phyloP scores from a whole-genome alignment of 2,797 vertebrate genomes.

The Ciconia nigra region DNA sequence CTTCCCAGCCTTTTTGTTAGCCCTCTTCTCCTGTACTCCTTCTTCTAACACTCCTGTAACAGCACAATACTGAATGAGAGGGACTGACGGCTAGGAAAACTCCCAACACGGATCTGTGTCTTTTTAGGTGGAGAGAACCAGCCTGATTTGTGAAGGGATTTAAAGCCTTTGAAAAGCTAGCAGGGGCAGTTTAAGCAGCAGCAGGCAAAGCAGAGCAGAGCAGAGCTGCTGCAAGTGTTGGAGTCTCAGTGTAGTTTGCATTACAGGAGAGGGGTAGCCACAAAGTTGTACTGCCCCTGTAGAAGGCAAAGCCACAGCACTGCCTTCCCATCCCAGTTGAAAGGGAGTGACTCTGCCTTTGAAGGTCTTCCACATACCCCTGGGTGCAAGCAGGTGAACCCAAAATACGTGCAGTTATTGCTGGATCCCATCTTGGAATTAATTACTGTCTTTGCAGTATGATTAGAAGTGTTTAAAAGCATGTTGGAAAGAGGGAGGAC shows the following conservation, averaged over 20 bases:
- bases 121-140: neutral
- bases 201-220: neutral
- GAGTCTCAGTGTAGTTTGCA: neutral
- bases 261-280: neutral
- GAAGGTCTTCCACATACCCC: neutral
- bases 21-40: neutral
- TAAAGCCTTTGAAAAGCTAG: neutral
- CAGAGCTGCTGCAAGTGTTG: neutral
- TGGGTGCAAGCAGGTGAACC: neutral
- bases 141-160: neutral
- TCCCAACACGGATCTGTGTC: neutral
- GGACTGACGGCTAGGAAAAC: neutral
- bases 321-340: neutral
- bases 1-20: neutral
- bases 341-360: neutral
- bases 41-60: neutral
- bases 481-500: neutral
- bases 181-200: neutral
- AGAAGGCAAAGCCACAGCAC: neutral
- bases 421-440: neutral
- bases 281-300: neutral
- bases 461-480: neutral
- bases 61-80: neutral
- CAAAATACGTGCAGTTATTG: neutral
- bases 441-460: neutral